phyloP scores from a whole-genome alignment of 2,888 invertebrate species.

The Spodoptera littoralis region DNA sequence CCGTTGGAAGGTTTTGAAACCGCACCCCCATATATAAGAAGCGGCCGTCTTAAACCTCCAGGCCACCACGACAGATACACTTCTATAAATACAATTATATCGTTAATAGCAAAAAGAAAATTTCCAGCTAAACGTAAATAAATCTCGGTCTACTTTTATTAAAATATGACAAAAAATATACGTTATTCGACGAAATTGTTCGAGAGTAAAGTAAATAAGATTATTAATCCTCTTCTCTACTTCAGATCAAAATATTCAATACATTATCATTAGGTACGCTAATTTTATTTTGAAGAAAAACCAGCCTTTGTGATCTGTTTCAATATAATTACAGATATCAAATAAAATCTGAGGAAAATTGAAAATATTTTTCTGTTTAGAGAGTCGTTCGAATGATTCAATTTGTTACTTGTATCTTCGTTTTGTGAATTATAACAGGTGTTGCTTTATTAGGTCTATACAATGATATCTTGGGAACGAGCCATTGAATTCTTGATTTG shows the following conservation, averaged over 20 bases:
- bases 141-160: not conserved
- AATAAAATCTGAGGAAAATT: slow-evolving; percentile 11
- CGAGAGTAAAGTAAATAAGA: slow-evolving; percentile 22
- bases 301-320: slow-evolving; percentile 3
- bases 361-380: slow-evolving; percentile 17
- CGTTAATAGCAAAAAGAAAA: too few relatives aligned
- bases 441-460: slow-evolving; percentile 9
- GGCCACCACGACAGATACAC: too few relatives aligned
- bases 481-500: slow-evolving; percentile 35
- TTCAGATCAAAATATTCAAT: slow-evolving; percentile 40
- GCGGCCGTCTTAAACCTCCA: too few relatives aligned
- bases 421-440: slow-evolving; percentile 19
- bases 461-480: slow-evolving; percentile 17
- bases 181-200: slow-evolving; percentile 2
- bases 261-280: slow-evolving; percentile 35
- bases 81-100: too few relatives aligned
- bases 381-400: slow-evolving; percentile 15
- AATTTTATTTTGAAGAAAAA: slow-evolving; percentile 30
- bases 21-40: too few relatives aligned
- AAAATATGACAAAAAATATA: slow-evolving; percentile 1
- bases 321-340: slow-evolving; percentile 18
- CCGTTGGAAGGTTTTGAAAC: too few relatives aligned
- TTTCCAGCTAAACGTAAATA: too few relatives aligned
- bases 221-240: slow-evolving; percentile 20
- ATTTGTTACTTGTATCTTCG: slow-evolving; percentile 6